These are phyloP conservation scores for Neotragus pygmaeus DNA, from an alignment of 2,113 vertebrate genomes.

Conservation along the genomic window DNA sequence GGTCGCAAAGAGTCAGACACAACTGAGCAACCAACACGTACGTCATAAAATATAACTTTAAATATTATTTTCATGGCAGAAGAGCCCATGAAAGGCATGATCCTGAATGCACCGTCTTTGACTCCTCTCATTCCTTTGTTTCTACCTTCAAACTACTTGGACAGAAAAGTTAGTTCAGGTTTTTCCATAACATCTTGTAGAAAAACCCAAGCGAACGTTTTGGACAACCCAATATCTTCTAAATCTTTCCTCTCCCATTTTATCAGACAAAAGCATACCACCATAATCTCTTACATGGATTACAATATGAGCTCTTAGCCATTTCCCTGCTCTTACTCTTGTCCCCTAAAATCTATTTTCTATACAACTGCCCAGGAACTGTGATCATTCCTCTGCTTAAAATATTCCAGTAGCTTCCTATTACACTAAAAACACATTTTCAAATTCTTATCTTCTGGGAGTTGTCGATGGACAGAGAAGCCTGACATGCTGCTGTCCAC, in stretches of 20 bases:
- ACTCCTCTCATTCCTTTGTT: not conserved
- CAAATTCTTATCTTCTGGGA: not conserved
- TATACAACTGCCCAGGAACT: not conserved
- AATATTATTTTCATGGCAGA: not conserved
- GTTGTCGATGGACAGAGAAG: not conserved
- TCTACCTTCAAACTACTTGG: not conserved
- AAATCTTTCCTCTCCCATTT: not conserved
- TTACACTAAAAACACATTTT: not conserved
- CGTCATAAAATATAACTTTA: not conserved
- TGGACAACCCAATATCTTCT: not conserved
- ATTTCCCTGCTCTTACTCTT: not conserved
- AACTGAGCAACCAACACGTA: rapidly evolving
- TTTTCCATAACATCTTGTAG: not conserved
- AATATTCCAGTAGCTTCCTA: not conserved
- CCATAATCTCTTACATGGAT: not conserved
- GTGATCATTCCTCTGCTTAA: not conserved
- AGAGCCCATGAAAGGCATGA: not conserved
- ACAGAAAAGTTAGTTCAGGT: not conserved
- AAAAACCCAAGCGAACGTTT: not conserved
- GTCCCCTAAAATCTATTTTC: not conserved
- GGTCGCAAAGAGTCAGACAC: not conserved
- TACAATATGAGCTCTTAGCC: not conserved
- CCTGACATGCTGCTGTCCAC: not conserved
- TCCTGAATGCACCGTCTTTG: not conserved
- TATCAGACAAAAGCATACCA: not conserved